A percentile compares a stretch with the other conserved stretches of the same genome.
Evolutionary conservation across 2,797 vertebrate species (phyloP).

Genomic region (Tauraco hartlaubi): DNA sequence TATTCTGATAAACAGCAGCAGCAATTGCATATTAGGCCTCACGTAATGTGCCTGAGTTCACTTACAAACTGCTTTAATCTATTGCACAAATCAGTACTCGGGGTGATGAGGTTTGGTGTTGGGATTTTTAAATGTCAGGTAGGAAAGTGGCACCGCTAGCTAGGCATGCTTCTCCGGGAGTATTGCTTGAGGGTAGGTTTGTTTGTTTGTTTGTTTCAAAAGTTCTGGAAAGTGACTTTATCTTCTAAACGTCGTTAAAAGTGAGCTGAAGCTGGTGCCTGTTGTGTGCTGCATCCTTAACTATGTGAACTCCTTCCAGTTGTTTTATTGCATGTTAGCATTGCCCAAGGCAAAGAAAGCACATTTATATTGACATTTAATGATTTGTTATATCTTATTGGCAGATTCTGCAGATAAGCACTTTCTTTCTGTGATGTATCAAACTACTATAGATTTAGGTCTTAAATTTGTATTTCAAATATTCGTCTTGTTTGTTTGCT

Average conservation of each 20-base stretch:
- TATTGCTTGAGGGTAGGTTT: background rate
- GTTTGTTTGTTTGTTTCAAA: background rate
- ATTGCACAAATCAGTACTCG: background rate
- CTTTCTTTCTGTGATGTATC: conserved; percentile 5
- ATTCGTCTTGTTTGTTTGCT: background rate
- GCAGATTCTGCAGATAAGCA: conserved; percentile 50
- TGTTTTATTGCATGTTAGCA: conserved; percentile 41
- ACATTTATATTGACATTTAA: conserved; percentile 40
- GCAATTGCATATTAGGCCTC: conserved; percentile 12
- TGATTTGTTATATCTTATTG: conserved; percentile 60
- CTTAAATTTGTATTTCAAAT: conserved; percentile 43
- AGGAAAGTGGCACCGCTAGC: fast-evolving
- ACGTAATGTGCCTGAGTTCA: background rate
- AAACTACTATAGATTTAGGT: conserved; percentile 38
- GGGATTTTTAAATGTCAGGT: background rate
- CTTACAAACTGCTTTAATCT: background rate
- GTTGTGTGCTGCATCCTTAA: background rate
- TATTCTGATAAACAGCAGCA: background rate
- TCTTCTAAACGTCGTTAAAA: background rate
- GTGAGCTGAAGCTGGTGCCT: background rate
- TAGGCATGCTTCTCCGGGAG: background rate
- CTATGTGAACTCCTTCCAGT: background rate
- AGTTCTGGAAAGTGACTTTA: background rate
- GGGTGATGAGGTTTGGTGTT: background rate
- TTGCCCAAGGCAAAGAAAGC: conserved; percentile 50